Evolutionary conservation across 2,113 vertebrate genomes (phyloP).

Genomic region (Bufo gargarizans): DNA sequence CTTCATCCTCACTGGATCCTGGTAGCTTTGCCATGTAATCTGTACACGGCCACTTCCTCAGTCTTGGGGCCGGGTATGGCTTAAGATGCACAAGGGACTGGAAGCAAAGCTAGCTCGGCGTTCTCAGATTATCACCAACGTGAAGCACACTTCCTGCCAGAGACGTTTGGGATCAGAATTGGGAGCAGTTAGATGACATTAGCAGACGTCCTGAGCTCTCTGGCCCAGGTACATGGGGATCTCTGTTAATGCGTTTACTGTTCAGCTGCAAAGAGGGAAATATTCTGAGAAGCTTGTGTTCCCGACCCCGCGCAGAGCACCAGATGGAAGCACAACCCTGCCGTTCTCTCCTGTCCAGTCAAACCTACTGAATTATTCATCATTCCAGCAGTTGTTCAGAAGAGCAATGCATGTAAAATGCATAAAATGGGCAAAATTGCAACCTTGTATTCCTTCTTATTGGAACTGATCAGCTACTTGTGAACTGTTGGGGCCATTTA

Average conservation of each 20-base stretch:
- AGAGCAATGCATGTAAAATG: not conserved
- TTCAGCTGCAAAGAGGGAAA: not conserved
- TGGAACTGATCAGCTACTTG: not conserved
- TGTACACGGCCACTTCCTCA: not conserved
- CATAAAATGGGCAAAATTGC: not conserved
- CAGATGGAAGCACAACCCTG: not conserved
- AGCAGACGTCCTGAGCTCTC: conserved; percentile 9
- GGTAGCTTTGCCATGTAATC: not conserved
- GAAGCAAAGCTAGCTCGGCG: not conserved
- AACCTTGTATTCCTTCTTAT: not conserved
- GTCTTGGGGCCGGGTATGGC: not conserved
- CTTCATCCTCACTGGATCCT: too few relatives aligned
- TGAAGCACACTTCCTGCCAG: conserved; percentile 4
- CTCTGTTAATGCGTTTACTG: not conserved
- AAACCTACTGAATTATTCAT: not conserved
- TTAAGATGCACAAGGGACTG: not conserved
- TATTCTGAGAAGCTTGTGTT: not conserved
- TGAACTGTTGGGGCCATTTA: too few relatives aligned
- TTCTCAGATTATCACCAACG: conserved; percentile 22
- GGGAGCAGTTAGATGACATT: not conserved
- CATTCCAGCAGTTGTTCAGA: not conserved
- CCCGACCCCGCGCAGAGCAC: not conserved
- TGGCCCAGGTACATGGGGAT: not conserved
- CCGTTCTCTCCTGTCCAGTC: too few relatives aligned
- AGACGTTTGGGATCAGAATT: conserved; percentile 12